Percentiles rank a stretch among this genome's conserved stretches.
Evolutionary conservation across 2,797 vertebrate species (phyloP).

Genomic region (Pantherophis vulpinus): DNA sequence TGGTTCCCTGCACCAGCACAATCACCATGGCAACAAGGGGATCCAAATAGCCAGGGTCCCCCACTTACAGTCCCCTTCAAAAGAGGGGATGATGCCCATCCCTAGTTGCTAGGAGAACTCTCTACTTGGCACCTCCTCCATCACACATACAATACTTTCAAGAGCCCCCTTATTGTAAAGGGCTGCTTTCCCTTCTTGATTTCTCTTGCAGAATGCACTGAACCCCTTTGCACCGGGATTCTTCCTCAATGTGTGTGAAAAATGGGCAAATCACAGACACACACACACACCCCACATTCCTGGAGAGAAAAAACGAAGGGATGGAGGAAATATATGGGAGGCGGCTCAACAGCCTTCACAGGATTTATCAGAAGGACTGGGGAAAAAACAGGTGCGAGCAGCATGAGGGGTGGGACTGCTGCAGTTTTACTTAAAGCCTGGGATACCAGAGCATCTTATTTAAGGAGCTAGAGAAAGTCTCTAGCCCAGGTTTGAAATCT

Average conservation of each 20-base stretch:
- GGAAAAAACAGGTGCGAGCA: not conserved
- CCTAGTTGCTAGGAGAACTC: constrained; percentile 28
- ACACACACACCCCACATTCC: not conserved
- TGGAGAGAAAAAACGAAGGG: not conserved
- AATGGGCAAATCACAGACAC: not conserved
- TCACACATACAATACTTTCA: not conserved
- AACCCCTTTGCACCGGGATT: not conserved
- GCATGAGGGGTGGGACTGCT: not conserved
- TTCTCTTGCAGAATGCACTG: not conserved
- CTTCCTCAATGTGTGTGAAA: not conserved
- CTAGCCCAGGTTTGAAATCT: not conserved
- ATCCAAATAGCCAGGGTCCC: constrained; percentile 63
- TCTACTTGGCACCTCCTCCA: not conserved
- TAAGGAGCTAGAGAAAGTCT: not conserved
- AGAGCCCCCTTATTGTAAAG: constrained; percentile 11
- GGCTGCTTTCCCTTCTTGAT: not conserved
- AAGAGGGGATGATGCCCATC: constrained; percentile 36
- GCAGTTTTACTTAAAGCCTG: not conserved
- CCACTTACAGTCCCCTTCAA: not conserved
- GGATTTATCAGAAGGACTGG: not conserved
- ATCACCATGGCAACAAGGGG: constrained; percentile 74
- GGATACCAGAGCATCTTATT: not conserved
- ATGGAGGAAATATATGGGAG: not conserved
- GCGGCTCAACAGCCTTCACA: not conserved
- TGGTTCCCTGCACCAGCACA: constrained; percentile 64